Percentiles rank a stretch among this genome's conserved stretches.
Conservation (phyloP, 2,888 invertebrate species). For the Chloromyia formosa region DNA sequence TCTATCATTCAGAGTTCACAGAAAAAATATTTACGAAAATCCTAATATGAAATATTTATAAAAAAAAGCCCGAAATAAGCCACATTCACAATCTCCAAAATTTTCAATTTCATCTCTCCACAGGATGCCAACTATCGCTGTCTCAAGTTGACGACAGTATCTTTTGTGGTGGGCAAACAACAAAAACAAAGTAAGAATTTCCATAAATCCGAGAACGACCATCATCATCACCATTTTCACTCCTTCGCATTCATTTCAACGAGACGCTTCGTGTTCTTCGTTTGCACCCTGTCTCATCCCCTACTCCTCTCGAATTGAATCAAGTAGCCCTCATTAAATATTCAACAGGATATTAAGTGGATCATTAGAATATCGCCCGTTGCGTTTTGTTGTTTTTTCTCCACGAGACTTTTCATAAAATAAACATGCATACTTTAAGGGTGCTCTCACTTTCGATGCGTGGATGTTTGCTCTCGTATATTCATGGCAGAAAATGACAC, state of each 20-base stretch:
- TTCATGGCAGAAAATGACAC: background rate
- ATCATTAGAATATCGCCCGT: conserved; percentile 47
- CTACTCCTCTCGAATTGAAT: background rate
- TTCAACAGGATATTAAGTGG: conserved; percentile 50
- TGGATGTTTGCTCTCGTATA: too few relatives aligned
- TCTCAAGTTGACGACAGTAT: background rate
- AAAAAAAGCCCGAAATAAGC: too few relatives aligned
- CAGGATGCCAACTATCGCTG: too few relatives aligned
- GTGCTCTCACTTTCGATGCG: background rate
- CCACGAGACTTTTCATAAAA: conserved; percentile 20
- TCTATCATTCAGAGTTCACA: too few relatives aligned
- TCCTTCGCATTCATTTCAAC: background rate
- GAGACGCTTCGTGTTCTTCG: background rate
- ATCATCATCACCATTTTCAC: conserved; percentile 13
- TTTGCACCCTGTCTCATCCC: background rate
- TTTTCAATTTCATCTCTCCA: too few relatives aligned
- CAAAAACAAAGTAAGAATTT: conserved; percentile 4
- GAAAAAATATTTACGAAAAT: too few relatives aligned
- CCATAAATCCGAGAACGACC: background rate
- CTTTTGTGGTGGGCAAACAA: background rate
- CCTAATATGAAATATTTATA: too few relatives aligned
- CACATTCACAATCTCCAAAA: too few relatives aligned
- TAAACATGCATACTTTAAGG: conserved; percentile 7
- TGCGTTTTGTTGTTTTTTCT: background rate
- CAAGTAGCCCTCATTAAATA: conserved; percentile 48